Evolutionary conservation across 2,888 invertebrate genomes (phyloP), one percentile per base, ranked within the genome.

Genomic region (Trachelus stipa): DNA sequence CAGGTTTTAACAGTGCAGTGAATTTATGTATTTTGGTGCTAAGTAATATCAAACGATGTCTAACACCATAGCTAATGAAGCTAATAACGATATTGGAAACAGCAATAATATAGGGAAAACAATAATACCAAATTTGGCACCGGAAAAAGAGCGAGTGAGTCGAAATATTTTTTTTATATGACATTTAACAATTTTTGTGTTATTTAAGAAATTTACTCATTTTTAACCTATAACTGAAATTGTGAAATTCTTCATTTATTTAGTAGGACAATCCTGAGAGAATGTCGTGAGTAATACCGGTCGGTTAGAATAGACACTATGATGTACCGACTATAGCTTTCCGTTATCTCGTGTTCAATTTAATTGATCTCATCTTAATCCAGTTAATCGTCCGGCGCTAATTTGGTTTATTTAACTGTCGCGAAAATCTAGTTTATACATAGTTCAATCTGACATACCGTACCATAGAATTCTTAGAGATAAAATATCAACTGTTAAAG

Each of bases 71-170:
- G 79, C 79, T 34, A 83, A 83, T 78, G 79, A 74, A 73, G 71
- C 77, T n/a, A n/a, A 76, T 12, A 81, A 81, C 73, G 81, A 80
- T 68, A 77, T 75, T 71, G 73, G 11, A 74, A 83, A 83, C 74
- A 81, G 81, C 76, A 83, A 82, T 77, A 81, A 82, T 76, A 76
- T 80, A 75, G 75, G 80, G 69, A 81, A 81, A 81, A 73, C 76
- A 78, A 78, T 80, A 30, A 69, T 76, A 56, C 78, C 78, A 12
- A 75, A 78, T 56, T 73, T 78, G 76, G 37, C 74, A 73, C 75
- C 77, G 77, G 74, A 77, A 79, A 81, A 84, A 77, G 82, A 84
- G 75, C 79, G 79, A 73, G 85, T 85, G 69, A 84, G 85, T 83
- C 40, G 34, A 73, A 15, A 73, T 78, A 79, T 73, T 34, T 74